Percentiles rank a stretch among this genome's conserved stretches.
phyloP scores from a whole-genome alignment of 2,888 invertebrate species.

The Megaustenia siamemsis region DNA sequence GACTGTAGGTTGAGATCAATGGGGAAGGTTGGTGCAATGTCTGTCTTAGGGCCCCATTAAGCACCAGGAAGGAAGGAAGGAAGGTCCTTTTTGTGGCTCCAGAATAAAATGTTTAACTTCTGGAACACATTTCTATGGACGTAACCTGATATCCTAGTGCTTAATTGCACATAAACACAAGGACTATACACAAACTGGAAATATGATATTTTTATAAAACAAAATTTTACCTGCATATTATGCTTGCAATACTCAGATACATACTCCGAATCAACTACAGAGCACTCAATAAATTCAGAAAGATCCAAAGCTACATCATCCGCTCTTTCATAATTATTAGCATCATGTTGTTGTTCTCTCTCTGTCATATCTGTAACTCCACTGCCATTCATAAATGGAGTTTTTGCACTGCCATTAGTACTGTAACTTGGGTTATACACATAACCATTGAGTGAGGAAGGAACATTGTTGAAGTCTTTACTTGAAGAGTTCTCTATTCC shows the following conservation, averaged over 20 bases:
- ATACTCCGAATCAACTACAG: constrained; percentile 76
- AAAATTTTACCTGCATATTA: constrained; percentile 59
- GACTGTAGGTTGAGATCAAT: no score
- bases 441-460: constrained; percentile 55
- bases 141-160: no score
- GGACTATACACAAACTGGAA: no score
- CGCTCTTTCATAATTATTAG: constrained; percentile 61
- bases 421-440: constrained; percentile 49
- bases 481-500: constrained; percentile 44
- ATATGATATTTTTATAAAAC: no score
- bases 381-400: constrained; percentile 16
- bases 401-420: constrained; percentile 29
- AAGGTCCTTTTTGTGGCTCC: no score
- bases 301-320: constrained; percentile 68
- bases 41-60: no score
- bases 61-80: no score
- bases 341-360: not conserved
- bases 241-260: constrained; percentile 74
- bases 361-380: not conserved
- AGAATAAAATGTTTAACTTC: no score
- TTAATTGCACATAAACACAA: no score
- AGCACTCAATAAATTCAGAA: constrained; percentile 74
- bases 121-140: no score
- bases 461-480: constrained; percentile 46
- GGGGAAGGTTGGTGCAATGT: no score